Percentiles rank a stretch among this genome's conserved stretches.
Evolutionary conservation across 2,113 vertebrate species (phyloP).

Genomic region (Aphyosemion australe): DNA sequence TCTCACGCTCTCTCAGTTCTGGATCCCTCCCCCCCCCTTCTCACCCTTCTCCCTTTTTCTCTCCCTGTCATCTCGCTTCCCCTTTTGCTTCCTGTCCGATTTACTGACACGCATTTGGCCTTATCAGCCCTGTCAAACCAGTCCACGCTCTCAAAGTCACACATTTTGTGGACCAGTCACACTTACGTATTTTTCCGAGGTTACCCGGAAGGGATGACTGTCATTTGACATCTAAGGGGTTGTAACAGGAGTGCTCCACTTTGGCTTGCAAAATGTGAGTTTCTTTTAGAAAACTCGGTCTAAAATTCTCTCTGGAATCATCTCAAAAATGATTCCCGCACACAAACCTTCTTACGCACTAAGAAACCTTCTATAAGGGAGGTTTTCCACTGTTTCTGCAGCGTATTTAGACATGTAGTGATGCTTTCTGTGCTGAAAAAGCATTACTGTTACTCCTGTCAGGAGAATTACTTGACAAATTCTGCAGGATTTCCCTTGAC

Average conservation of each 20-base stretch:
- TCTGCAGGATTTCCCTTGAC: conserved; percentile 41
- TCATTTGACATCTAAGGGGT: conserved; percentile 51
- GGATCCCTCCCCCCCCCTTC: conserved; percentile 14
- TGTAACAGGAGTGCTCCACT: conserved; percentile 44
- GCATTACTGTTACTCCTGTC: conserved; percentile 17
- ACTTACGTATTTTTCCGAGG: conserved; percentile 29
- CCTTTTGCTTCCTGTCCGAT: conserved; percentile 15
- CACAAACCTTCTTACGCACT: conserved; percentile 23
- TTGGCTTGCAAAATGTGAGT: conserved; percentile 27
- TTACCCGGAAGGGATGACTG: conserved; percentile 42
- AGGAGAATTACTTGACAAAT: conserved; percentile 30
- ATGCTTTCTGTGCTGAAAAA: conserved; percentile 9
- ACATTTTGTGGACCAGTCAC: conserved; percentile 29
- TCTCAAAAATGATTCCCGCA: conserved; percentile 29
- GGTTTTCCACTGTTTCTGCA: not conserved
- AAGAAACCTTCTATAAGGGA: no score
- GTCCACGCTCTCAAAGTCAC: conserved; percentile 14
- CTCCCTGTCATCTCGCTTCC: conserved; percentile 9
- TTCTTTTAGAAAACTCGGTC: conserved; percentile 23
- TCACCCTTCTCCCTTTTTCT: conserved; percentile 17
- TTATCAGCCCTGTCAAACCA: conserved; percentile 30
- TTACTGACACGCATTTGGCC: conserved; percentile 16
- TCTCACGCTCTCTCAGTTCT: conserved; percentile 47
- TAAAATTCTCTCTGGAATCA: conserved; percentile 31
- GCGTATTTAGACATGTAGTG: not conserved